A percentile compares a stretch with the other conserved stretches of the same genome.
phyloP scores from a whole-genome alignment of 92 coral and sea anemone species.

The Epizoanthus rinbou region DNA sequence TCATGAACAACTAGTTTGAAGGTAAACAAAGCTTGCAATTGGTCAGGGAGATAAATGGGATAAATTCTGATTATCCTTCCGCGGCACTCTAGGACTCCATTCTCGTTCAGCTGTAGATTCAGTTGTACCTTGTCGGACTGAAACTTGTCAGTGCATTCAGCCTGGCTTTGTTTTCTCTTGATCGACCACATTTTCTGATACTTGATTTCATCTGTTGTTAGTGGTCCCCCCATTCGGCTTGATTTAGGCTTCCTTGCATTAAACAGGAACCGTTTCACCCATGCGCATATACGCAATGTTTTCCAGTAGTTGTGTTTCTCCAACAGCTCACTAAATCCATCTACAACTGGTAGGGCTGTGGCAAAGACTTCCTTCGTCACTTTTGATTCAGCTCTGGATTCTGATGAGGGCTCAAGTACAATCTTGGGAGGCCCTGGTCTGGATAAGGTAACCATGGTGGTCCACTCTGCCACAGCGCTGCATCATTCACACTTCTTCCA shows the following conservation, averaged over 20 bases:
- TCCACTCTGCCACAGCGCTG: conserved; percentile 36
- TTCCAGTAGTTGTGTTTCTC: conserved; percentile 1
- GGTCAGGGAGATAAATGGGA: too few species aligned
- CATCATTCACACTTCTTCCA: conserved; percentile 26
- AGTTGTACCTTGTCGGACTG: conserved; percentile 23
- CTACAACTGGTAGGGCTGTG: conserved; percentile 5
- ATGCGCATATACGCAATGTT: too few species aligned
- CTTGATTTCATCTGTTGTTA: too few species aligned
- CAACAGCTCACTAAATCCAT: conserved; percentile 22
- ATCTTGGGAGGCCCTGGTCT: conserved; percentile 39
- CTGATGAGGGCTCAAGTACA: conserved; percentile 6
- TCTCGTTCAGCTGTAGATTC: conserved; percentile 34
- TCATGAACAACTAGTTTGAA: too few species aligned
- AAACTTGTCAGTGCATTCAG: not conserved
- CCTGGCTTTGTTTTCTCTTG: conserved; percentile 8
- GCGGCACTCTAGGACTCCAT: conserved; percentile 35
- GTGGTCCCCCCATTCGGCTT: too few species aligned
- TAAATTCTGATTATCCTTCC: not conserved
- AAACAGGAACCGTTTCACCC: too few species aligned
- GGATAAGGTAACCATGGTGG: conserved; percentile 26
- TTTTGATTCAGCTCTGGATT: conserved; percentile 41
- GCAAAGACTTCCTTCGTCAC: conserved; percentile 24
- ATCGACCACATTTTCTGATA: conserved; percentile 25
- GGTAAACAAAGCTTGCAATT: too few species aligned
- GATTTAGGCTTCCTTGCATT: too few species aligned